These are phyloP conservation scores for Xerus rutilus DNA, from an alignment of 2,797 vertebrate species.

Conservation along the genomic window DNA sequence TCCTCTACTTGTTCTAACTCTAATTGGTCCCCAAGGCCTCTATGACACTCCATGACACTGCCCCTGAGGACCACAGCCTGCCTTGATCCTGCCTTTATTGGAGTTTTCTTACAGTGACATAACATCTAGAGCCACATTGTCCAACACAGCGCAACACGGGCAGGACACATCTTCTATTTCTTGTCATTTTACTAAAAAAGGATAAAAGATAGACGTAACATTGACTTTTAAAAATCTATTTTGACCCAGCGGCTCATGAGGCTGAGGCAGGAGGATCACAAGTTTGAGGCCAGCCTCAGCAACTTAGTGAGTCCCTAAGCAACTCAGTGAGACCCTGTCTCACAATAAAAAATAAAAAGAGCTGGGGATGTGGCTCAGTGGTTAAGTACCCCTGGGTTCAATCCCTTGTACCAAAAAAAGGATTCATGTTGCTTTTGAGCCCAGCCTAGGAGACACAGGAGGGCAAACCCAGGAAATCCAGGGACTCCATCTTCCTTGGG, in stretches of 20 bases:
- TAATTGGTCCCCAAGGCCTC: neutral
- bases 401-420: too few relatives aligned
- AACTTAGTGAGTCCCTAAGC: too few relatives aligned
- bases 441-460: neutral
- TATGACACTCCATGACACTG: neutral
- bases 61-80: neutral
- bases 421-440: neutral
- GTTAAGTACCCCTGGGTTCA: too few relatives aligned
- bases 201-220: neutral
- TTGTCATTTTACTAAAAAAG: neutral
- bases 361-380: too few relatives aligned
- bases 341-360: too few relatives aligned
- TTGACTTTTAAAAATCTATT: neutral
- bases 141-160: neutral
- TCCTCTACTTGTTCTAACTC: too few relatives aligned
- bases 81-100: neutral
- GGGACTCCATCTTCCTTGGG: neutral
- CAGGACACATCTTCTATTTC: neutral
- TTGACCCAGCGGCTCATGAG: neutral
- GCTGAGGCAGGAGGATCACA: too few relatives aligned
- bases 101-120: neutral
- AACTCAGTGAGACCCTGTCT: too few relatives aligned
- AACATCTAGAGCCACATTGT: neutral
- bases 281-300: too few relatives aligned
- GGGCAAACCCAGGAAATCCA: neutral